Conservation (phyloP, 2,113 vertebrate species). For the Thunnus maccoyii region DNA sequence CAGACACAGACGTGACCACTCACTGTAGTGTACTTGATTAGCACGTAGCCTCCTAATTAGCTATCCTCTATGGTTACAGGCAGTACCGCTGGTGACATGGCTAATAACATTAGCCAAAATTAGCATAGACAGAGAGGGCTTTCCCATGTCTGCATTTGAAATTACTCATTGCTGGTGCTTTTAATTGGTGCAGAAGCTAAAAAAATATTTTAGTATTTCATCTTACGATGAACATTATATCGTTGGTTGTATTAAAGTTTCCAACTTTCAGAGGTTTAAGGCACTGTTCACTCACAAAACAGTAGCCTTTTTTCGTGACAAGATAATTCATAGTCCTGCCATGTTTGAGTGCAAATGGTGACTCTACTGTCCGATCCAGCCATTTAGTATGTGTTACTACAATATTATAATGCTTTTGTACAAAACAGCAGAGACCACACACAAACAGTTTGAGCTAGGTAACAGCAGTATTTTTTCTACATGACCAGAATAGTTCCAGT, state of each 20-base stretch:
- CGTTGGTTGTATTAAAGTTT: neutral
- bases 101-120: slow-evolving; percentile 76
- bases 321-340: neutral
- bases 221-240: neutral
- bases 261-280: neutral
- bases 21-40: slow-evolving; percentile 94
- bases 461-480: too few species aligned
- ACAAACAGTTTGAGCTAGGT: neutral
- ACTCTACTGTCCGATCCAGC: neutral
- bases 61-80: slow-evolving; percentile 94
- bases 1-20: slow-evolving; percentile 91
- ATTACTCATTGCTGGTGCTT: slow-evolving; percentile 43
- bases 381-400: neutral
- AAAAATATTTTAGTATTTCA: neutral
- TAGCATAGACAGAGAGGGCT: slow-evolving; percentile 69
- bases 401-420: neutral
- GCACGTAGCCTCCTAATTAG: slow-evolving; percentile 94
- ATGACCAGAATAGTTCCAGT: too few species aligned
- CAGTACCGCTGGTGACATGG: slow-evolving; percentile 93
- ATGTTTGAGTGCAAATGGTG: neutral
- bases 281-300: neutral
- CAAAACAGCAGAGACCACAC: neutral
- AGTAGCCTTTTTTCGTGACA: neutral
- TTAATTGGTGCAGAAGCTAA: slow-evolving; percentile 7
- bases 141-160: slow-evolving; percentile 68